Percentiles rank a stretch among this genome's conserved stretches.
phyloP scores from a whole-genome alignment of 2,113 vertebrate species.

The Zosterops borbonicus region DNA sequence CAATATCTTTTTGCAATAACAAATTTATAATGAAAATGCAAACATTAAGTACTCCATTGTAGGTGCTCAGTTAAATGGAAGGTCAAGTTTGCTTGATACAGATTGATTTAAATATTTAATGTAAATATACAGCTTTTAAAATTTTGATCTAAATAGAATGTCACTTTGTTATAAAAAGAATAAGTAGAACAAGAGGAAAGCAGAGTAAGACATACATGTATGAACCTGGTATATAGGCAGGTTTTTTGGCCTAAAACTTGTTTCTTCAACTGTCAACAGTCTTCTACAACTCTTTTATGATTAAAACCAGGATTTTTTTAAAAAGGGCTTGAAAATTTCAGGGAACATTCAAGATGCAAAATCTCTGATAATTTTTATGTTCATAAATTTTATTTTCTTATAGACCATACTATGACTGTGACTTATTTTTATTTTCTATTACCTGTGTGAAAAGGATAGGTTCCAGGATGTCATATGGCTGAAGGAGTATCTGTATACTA shows the following conservation, averaged over 20 bases:
- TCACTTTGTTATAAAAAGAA: background rate
- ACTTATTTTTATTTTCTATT: background rate
- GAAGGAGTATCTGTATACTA: background rate
- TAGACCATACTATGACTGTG: background rate
- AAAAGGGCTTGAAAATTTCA: background rate
- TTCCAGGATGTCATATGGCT: background rate
- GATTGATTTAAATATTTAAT: background rate
- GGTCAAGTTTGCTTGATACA: background rate
- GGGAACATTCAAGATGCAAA: background rate
- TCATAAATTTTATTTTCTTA: background rate
- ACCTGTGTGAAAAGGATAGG: background rate
- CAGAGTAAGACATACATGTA: background rate
- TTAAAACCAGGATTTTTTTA: background rate
- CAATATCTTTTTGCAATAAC: background rate
- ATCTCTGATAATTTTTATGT: background rate
- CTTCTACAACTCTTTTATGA: background rate
- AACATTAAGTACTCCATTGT: background rate
- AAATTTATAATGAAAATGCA: background rate
- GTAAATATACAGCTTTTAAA: background rate
- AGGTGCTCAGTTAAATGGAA: background rate
- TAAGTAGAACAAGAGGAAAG: background rate
- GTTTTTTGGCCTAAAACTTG: background rate
- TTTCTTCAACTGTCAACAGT: background rate
- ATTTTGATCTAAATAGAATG: background rate
- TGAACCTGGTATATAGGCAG: accelerated